These are phyloP conservation scores for Fragum fragum DNA, from an alignment of 2,888 invertebrate genomes.

Conservation along the genomic window DNA sequence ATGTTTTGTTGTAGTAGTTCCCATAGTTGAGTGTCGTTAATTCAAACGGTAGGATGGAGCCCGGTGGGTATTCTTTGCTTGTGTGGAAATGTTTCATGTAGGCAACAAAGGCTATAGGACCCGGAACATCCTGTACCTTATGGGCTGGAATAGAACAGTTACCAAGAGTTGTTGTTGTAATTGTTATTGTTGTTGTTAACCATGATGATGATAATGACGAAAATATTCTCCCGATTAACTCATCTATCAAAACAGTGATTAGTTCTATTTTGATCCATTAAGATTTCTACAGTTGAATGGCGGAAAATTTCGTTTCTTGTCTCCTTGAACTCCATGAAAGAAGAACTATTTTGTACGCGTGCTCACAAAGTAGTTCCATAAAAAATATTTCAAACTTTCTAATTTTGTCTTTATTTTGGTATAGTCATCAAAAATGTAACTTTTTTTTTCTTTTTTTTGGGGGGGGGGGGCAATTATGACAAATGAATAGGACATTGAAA, in stretches of 20 bases:
- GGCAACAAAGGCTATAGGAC: slow-evolving; percentile 1
- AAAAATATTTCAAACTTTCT: no score
- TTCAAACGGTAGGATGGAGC: slow-evolving; percentile 21
- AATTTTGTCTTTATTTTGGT: no score
- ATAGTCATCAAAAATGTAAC: no score
- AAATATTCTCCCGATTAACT: neutral
- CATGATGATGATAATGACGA: neutral
- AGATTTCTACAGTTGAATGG: neutral
- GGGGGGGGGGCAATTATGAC: no score
- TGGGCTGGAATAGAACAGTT: neutral
- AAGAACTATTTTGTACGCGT: no score
- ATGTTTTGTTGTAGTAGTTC: slow-evolving; percentile 2
- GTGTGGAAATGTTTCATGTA: slow-evolving; percentile 15
- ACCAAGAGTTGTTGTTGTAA: no score
- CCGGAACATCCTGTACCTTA: neutral
- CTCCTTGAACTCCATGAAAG: neutral
- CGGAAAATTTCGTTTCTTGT: neutral
- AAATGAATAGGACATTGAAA: no score
- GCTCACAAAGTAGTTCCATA: no score
- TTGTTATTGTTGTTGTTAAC: neutral
- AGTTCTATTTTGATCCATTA: neutral
- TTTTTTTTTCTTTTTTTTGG: no score
- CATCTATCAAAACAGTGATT: neutral
- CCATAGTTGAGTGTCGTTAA: neutral
- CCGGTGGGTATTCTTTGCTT: slow-evolving; percentile 12